Conservation (phyloP, 64 coral and sea anemone genomes). For the Stichodactyla helianthus region DNA sequence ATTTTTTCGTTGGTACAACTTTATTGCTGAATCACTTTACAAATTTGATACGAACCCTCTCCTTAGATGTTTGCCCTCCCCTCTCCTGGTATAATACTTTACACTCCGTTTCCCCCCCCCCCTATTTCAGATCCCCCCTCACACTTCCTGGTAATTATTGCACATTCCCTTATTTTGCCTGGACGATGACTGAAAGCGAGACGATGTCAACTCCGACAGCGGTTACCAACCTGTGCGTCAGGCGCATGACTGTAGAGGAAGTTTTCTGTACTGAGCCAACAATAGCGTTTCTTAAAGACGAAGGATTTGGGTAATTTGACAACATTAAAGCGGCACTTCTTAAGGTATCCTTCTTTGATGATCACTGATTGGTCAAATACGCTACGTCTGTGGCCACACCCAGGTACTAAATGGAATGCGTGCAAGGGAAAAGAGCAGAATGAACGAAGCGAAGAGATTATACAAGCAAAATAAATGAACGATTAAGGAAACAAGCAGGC, state of each 20-base stretch:
- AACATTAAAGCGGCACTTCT: conserved; percentile 60
- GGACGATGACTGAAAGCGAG: no score
- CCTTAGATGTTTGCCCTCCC: no score
- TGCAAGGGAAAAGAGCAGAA: background rate
- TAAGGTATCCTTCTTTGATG: conserved; percentile 85
- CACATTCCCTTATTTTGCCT: no score
- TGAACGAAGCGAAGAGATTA: background rate
- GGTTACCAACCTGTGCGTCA: conserved; percentile 59
- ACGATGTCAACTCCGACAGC: no score
- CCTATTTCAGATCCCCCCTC: no score
- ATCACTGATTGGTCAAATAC: conserved; percentile 69
- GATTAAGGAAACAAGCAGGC: no score
- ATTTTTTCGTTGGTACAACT: no score
- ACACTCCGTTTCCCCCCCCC: no score
- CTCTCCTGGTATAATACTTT: no score
- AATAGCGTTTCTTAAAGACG: conserved; percentile 89
- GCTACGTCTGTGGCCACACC: conserved; percentile 48
- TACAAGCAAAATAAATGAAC: background rate
- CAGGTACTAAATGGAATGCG: conserved; percentile 42
- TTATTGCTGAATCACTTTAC: no score
- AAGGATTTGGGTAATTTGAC: conserved; percentile 51
- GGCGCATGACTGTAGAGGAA: conserved; percentile 73
- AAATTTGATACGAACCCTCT: no score
- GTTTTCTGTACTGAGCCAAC: conserved; percentile 83
- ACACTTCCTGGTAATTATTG: no score